Conservation (phyloP, 64 coral and sea anemone genomes). For the Anthopleura sola region DNA sequence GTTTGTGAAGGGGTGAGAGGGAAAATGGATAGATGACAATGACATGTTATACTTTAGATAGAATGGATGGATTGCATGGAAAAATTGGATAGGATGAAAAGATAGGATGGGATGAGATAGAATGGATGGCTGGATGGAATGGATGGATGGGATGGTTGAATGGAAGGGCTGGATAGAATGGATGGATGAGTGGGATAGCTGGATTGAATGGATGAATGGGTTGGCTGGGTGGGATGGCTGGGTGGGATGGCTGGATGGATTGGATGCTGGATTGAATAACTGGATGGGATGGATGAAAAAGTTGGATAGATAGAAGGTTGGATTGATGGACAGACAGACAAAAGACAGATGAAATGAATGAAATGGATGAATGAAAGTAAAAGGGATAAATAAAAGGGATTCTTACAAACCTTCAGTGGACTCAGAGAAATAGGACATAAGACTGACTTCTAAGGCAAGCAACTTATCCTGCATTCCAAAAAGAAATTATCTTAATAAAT, state of each 20-base stretch:
- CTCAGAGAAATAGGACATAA: constrained; percentile 5
- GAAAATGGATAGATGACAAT: background rate
- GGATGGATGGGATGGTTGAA: background rate
- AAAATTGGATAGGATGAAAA: too few relatives aligned
- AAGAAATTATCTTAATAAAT: background rate
- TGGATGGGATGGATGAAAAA: too few relatives aligned
- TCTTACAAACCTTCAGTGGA: background rate
- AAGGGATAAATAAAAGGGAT: background rate
- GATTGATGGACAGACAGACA: background rate
- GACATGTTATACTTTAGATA: too few relatives aligned
- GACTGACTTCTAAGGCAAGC: background rate
- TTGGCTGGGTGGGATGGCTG: too few relatives aligned
- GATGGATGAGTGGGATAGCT: background rate
- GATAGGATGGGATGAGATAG: too few relatives aligned
- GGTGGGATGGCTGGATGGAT: too few relatives aligned
- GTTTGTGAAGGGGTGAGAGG: background rate
- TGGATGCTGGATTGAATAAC: too few relatives aligned
- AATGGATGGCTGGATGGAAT: background rate
- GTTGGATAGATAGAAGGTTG: too few relatives aligned
- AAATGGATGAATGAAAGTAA: background rate
- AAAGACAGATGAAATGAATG: background rate
- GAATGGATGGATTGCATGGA: too few relatives aligned
- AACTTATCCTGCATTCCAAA: background rate
- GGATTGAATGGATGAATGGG: background rate
- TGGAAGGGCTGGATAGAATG: background rate